Percentiles rank a stretch among this genome's conserved stretches.
These are phyloP conservation scores for Spatula clypeata DNA, from an alignment of 2,797 vertebrate species.

Conservation along the genomic window DNA sequence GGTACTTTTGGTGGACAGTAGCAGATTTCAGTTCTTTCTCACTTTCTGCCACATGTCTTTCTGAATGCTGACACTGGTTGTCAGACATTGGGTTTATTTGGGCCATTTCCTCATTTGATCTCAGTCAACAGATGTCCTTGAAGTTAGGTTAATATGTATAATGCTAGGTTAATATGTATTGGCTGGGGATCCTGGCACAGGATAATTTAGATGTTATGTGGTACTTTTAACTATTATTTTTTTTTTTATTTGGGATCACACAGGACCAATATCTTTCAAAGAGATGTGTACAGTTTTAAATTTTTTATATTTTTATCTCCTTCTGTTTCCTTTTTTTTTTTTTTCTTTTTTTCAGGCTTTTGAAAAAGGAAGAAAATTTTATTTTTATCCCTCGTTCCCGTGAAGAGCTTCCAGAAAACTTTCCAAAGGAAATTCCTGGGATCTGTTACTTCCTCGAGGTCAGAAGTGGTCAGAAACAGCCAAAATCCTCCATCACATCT, in stretches of 20 bases:
- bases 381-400: conserved; percentile 95
- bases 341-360: conserved; percentile 84
- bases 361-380: conserved; percentile 95
- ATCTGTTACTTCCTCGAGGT: conserved; percentile 98
- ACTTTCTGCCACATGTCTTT: background rate
- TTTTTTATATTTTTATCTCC: background rate
- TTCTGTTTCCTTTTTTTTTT: background rate
- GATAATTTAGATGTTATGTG: background rate
- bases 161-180: background rate
- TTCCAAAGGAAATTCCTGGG: conserved; percentile 98
- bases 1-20: background rate
- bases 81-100: background rate
- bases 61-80: background rate
- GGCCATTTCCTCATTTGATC: background rate
- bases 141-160: background rate
- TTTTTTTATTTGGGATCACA: background rate
- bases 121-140: background rate
- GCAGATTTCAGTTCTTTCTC: background rate
- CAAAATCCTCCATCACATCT: conserved; percentile 90
- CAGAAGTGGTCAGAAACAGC: conserved; percentile 91
- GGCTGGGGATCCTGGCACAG: background rate
- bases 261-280: background rate
- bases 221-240: background rate
- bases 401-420: conserved; percentile 98
- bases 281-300: background rate